Evolutionary conservation across 1,140 invertebrate genomes (phyloP).

Genomic region (Geopemphigus sp.): DNA sequence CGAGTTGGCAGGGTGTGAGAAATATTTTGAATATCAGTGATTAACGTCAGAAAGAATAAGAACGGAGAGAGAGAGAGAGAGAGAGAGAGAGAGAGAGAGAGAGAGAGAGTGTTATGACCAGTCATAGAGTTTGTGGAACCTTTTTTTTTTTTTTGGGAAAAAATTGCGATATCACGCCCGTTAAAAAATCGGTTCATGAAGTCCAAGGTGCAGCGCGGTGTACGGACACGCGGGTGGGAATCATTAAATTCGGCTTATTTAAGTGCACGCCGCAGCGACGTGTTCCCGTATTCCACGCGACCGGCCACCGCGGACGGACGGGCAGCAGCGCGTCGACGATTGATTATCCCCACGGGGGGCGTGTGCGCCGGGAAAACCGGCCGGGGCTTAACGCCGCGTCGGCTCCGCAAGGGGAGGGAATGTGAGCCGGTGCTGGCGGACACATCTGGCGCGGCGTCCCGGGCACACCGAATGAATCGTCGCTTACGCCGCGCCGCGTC

Average conservation of each 20-base stretch:
- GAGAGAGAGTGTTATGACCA: no score
- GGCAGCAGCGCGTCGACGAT: constrained; percentile 37
- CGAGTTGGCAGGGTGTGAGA: no score
- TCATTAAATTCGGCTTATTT: constrained; percentile 24
- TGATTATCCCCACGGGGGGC: constrained; percentile 45
- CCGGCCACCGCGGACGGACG: neutral
- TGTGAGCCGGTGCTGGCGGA: neutral
- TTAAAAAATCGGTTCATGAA: no score
- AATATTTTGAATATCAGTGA: no score
- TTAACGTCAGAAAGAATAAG: no score
- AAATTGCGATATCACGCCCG: neutral
- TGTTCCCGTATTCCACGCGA: neutral
- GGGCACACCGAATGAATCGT: constrained; percentile 47
- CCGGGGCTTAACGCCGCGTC: constrained; percentile 38
- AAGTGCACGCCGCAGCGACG: neutral
- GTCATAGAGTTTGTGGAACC: no score
- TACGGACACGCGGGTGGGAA: constrained; percentile 5
- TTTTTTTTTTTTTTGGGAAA: no score
- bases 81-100: no score
- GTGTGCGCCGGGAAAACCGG: constrained; percentile 30
- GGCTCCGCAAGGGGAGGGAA: neutral
- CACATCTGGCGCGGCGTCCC: constrained; percentile 40
- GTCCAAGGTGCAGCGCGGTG: no score
- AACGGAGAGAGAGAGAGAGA: no score
- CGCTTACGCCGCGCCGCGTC: neutral